Conservation (phyloP, 2,113 vertebrate species). For the Coracopsis vasa region DNA sequence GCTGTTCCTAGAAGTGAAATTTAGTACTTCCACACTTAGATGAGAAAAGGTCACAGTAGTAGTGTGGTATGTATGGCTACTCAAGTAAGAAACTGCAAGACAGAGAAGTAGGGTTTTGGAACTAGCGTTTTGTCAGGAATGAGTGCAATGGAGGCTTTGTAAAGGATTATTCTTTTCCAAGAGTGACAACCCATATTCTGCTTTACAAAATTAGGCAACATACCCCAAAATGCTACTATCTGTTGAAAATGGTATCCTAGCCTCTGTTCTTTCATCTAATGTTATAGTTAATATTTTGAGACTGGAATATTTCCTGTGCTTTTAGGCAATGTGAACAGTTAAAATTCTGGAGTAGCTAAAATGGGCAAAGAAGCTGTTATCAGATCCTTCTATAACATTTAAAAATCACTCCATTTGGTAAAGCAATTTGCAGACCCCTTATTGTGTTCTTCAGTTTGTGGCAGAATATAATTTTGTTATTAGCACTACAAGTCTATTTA, state of each 20-base stretch:
- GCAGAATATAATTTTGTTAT: not conserved
- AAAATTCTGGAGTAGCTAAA: not conserved
- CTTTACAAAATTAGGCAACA: not conserved
- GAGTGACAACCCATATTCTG: not conserved
- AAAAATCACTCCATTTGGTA: not conserved
- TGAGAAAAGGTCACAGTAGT: not conserved
- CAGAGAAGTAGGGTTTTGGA: not conserved
- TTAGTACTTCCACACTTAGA: not conserved
- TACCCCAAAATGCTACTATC: not conserved
- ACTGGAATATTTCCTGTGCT: not conserved
- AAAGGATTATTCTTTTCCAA: not conserved
- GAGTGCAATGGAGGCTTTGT: not conserved
- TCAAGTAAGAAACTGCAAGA: not conserved
- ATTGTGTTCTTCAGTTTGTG: not conserved
- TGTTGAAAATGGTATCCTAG: not conserved
- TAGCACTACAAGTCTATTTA: not conserved
- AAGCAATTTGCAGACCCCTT: not conserved
- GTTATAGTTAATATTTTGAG: not conserved
- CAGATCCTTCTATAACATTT: not conserved
- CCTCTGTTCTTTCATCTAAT: not conserved
- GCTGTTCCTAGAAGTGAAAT: not conserved
- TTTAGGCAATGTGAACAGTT: not conserved
- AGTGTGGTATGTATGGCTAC: not conserved
- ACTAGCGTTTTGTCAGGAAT: not conserved
- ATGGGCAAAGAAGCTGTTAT: not conserved